These are phyloP conservation scores for Allochrocebus solatus DNA, from an alignment of 2,797 vertebrate genomes.

Conservation along the genomic window DNA sequence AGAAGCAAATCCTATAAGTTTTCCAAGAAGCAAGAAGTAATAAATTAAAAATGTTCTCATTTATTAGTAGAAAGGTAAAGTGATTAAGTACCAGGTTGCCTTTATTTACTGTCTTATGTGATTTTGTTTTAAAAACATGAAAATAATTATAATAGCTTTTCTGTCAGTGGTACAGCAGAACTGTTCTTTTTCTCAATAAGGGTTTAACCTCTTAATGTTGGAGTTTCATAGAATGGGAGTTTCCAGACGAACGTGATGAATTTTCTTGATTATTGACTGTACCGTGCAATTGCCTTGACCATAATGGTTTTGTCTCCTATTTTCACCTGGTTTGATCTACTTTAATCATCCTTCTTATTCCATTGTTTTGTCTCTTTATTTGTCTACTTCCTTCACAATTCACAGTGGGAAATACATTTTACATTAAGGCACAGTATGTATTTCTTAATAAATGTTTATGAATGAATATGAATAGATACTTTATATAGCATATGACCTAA, in stretches of 20 bases:
- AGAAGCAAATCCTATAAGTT: not conserved
- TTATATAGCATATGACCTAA: not conserved
- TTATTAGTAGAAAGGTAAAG: not conserved
- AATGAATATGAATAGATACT: not conserved
- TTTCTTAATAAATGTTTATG: not conserved
- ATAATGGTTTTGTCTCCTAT: not conserved
- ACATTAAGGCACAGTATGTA: not conserved
- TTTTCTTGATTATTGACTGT: not conserved
- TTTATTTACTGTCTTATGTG: not conserved
- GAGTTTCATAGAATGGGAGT: not conserved
- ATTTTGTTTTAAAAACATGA: not conserved
- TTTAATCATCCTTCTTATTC: not conserved
- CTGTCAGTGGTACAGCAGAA: not conserved
- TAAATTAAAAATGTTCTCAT: not conserved
- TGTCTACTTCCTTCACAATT: not conserved
- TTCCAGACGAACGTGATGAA: not conserved
- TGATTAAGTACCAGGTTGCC: not conserved
- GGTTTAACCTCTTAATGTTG: not conserved
- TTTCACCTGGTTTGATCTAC: not conserved
- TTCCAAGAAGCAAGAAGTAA: not conserved
- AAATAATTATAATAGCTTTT: not conserved
- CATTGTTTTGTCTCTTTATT: not conserved
- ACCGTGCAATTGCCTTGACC: not conserved
- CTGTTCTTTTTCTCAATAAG: not conserved
- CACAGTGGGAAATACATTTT: not conserved